A percentile compares a stretch with the other conserved stretches of the same genome.
Conservation (phyloP, 2,797 vertebrate species). For the Masticophis lateralis region DNA sequence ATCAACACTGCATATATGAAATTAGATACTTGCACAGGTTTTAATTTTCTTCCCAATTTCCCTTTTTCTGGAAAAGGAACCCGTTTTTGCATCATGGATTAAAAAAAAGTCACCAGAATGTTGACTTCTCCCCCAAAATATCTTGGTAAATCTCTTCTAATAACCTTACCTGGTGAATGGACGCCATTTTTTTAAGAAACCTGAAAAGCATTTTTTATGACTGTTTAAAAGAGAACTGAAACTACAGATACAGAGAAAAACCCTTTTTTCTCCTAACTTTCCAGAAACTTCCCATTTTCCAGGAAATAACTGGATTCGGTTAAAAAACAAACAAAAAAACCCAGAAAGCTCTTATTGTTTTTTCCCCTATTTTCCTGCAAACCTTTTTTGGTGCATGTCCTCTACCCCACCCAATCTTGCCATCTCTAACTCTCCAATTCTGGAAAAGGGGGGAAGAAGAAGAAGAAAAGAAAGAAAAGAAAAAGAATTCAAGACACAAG, state of each 20-base stretch:
- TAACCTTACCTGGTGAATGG: neutral
- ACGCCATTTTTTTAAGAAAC: neutral
- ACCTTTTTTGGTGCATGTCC: neutral
- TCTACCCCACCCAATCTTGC: neutral
- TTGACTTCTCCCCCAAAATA: neutral
- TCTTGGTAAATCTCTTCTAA: neutral
- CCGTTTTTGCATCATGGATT: neutral
- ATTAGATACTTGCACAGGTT: neutral
- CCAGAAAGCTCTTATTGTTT: neutral
- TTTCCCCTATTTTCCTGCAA: neutral
- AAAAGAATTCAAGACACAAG: neutral
- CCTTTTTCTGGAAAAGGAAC: neutral
- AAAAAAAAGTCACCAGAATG: no score
- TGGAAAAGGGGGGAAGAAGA: neutral
- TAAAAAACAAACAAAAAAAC: neutral
- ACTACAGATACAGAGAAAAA: neutral
- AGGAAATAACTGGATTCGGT: neutral
- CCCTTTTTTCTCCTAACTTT: no score
- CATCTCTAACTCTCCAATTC: neutral
- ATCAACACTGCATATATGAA: neutral
- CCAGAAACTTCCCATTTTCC: neutral
- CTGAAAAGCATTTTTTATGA: neutral
- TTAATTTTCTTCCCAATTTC: neutral
- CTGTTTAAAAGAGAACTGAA: neutral
- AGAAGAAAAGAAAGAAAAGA: accelerated